Evolutionary conservation across 2,797 vertebrate species (phyloP).

Genomic region (Holocentrus rufus): DNA sequence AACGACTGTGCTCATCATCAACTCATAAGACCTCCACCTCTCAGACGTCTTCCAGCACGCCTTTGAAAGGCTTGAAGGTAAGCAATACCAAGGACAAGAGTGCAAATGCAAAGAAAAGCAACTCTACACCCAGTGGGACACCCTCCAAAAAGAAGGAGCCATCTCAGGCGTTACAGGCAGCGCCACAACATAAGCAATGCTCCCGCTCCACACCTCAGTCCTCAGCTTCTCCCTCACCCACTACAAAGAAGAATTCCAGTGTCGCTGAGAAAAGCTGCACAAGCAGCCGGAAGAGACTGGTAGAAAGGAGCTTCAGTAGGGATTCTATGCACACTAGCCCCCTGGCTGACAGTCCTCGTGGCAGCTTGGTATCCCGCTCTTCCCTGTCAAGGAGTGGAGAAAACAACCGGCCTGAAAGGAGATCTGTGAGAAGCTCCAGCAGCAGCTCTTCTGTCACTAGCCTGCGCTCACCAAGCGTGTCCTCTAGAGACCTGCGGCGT

Average conservation of each 20-base stretch:
- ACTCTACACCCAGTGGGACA: constrained; percentile 79
- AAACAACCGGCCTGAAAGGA: constrained; percentile 76
- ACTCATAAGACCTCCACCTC: constrained; percentile 80
- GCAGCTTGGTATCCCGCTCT: constrained; percentile 73
- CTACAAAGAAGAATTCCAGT: constrained; percentile 77
- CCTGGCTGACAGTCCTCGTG: constrained; percentile 82
- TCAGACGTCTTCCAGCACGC: constrained; percentile 81
- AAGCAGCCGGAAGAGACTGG: constrained; percentile 82
- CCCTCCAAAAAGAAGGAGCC: constrained; percentile 85
- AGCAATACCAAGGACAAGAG: constrained; percentile 86
- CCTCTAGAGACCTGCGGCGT: constrained; percentile 84
- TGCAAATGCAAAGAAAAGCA: constrained; percentile 81
- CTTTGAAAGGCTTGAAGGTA: constrained; percentile 84
- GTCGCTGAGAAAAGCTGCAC: constrained; percentile 68
- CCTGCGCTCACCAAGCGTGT: constrained; percentile 87
- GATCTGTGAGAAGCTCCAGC: constrained; percentile 86
- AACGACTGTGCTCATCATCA: constrained; percentile 82
- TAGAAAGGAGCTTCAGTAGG: constrained; percentile 87
- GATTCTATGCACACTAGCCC: constrained; percentile 89
- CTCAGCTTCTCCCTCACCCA: constrained; percentile 82
- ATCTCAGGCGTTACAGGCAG: constrained; percentile 43
- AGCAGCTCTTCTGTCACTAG: constrained; percentile 93
- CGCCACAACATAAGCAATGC: constrained; percentile 84
- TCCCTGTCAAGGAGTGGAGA: constrained; percentile 80
- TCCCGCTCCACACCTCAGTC: constrained; percentile 78